Evolutionary conservation across 2,888 invertebrate genomes (phyloP).

Genomic region (Nesidiocoris tenuis): DNA sequence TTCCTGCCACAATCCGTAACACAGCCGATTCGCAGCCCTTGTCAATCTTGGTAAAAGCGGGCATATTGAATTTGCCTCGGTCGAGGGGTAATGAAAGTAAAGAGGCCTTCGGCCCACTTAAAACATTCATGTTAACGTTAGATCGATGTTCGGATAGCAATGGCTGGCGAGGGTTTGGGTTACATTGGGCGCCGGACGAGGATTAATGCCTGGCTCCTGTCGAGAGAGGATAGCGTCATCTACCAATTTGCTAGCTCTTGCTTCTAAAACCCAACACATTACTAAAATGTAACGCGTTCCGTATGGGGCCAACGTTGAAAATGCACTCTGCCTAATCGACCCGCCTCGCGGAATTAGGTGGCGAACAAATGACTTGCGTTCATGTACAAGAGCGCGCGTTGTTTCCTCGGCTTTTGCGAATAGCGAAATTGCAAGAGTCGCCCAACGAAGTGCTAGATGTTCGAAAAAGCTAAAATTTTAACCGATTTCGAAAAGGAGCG

Average conservation of each 20-base stretch:
- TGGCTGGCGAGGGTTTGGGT: slow-evolving; percentile 5
- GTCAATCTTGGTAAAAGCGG: slow-evolving; percentile 1
- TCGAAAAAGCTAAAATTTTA: no score
- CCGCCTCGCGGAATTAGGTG: not conserved
- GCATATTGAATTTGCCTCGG: slow-evolving; percentile 2
- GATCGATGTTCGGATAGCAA: slow-evolving; percentile 10
- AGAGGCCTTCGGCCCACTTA: slow-evolving; percentile 26
- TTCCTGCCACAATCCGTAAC: no score
- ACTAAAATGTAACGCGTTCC: slow-evolving; percentile 9
- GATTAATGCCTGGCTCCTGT: slow-evolving; percentile 36
- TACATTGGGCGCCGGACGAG: slow-evolving; percentile 38
- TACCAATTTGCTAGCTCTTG: slow-evolving; percentile 16
- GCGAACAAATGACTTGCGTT: not conserved
- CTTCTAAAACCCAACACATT: slow-evolving; percentile 17
- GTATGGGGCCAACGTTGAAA: slow-evolving; percentile 6
- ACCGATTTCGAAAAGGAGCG: no score
- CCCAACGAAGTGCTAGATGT: no score
- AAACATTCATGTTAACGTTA: slow-evolving; percentile 36
- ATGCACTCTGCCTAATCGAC: slow-evolving; percentile 21
- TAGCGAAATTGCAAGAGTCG: no score
- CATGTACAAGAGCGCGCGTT: not conserved
- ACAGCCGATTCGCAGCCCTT: not conserved
- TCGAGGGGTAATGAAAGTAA: slow-evolving; percentile 38
- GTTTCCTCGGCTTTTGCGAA: no score
- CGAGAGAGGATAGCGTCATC: slow-evolving; percentile 43